Evolutionary conservation across 2,797 vertebrate species (phyloP), one percentile per base, ranked within the genome.

Genomic region (Propithecus perrieri): DNA sequence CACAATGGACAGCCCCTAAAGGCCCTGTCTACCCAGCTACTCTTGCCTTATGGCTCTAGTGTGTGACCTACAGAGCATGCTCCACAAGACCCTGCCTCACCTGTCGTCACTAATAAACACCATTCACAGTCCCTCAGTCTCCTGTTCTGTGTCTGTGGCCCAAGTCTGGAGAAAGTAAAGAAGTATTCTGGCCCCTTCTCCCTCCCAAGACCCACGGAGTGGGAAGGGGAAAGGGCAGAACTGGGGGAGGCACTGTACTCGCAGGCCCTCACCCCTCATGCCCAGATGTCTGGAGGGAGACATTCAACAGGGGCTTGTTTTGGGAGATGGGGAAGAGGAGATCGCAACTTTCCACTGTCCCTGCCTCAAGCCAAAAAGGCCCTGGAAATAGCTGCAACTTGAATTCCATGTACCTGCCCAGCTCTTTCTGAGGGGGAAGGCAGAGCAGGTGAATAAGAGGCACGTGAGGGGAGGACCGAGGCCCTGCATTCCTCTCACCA

Each of bases 91-190:
- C 94, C 84, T 87, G 84, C 43, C 92, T 93, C 93, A 89, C 53
- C 69, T 85, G 95, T 95, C 97, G 94, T 96, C 94, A 94, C 83
- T 67, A 98, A 98, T 98, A 98, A 98, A 97, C 94, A 96, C 78
- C 96, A 96, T 33, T 78, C 97, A 94, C 87, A 88, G 81, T 79
- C 96, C 67, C 15, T 69, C 4, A 0, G 50, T 53, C 87, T 97
- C 95, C 57, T 95, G 61, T 93, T 91, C 46, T 95, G 2, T 97
- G 65, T 85, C 46, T 14, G 13, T 35, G 83, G 85, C 55, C 81
- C 41, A 65, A 50, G 17, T 48, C 78, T 87, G 13, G 67, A 48
- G 38, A 35, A 85, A 46, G 48, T 55, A 35, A 89, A 55, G 71
- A 80, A 20, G 9, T 65, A 22, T 26, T 26, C 38, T 35, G 48